Evolutionary conservation across 2,888 invertebrate species (phyloP).

Genomic region (Caenorhabditis panamensis): DNA sequence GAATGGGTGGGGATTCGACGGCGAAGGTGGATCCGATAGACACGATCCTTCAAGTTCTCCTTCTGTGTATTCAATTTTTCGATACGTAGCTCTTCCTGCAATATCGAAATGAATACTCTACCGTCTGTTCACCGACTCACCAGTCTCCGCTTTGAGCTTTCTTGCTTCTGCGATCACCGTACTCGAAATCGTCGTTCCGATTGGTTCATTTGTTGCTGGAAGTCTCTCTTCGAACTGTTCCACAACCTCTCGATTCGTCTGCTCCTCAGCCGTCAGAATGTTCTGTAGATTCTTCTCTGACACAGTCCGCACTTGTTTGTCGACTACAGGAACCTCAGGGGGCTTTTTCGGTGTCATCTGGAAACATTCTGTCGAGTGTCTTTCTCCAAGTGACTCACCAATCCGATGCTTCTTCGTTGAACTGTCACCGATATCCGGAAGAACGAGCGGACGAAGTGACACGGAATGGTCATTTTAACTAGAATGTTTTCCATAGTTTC

Average conservation of each 20-base stretch:
- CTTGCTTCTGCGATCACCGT: constrained; percentile 24
- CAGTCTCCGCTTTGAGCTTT: constrained; percentile 42
- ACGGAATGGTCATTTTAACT: constrained; percentile 12
- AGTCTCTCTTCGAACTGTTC: constrained; percentile 27
- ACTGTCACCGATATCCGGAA: background rate
- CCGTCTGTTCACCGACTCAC: constrained; percentile 14
- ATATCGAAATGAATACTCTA: background rate
- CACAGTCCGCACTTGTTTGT: constrained; percentile 26
- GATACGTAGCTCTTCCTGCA: constrained; percentile 64
- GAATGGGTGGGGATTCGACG: constrained; percentile 79
- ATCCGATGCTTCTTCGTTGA: background rate
- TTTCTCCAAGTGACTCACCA: background rate
- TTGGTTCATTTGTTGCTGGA: background rate
- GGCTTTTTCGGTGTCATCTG: constrained; percentile 28
- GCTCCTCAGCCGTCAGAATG: constrained; percentile 35
- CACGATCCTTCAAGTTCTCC: constrained; percentile 75
- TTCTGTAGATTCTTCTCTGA: constrained; percentile 29
- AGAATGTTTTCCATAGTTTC: background rate
- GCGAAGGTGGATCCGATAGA: constrained; percentile 73
- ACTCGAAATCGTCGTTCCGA: background rate
- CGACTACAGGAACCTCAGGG: background rate
- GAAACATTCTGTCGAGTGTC: background rate
- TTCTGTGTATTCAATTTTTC: constrained; percentile 73
- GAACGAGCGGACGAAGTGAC: constrained; percentile 6
- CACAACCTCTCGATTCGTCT: constrained; percentile 30